phyloP scores from a whole-genome alignment of 2,888 invertebrate genomes.

The Unio pictorum region DNA sequence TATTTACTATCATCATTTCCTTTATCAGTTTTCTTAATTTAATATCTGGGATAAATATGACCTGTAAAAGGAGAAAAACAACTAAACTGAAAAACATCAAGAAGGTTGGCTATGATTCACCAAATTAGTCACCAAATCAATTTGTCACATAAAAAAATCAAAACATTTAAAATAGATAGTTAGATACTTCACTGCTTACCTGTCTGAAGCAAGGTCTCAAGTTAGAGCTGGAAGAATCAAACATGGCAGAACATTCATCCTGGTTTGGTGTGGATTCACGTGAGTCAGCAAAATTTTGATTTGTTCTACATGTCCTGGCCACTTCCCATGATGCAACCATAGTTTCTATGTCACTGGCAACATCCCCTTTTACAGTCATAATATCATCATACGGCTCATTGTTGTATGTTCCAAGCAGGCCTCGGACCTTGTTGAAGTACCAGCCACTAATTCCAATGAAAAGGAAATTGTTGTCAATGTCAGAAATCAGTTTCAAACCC shows the following conservation, averaged over 20 bases:
- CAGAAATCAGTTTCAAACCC: slow-evolving; percentile 67
- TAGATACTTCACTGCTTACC: slow-evolving; percentile 66
- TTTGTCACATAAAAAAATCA: too few species aligned
- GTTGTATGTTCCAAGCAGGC: slow-evolving; percentile 91
- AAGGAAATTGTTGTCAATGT: slow-evolving; percentile 33
- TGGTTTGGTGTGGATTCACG: slow-evolving; percentile 57
- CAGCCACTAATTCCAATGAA: slow-evolving; percentile 81
- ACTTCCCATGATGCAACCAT: slow-evolving; percentile 83
- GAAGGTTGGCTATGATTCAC: too few species aligned
- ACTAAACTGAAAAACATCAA: too few species aligned
- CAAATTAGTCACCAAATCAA: too few species aligned
- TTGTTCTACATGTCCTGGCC: slow-evolving; percentile 39
- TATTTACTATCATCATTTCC: too few species aligned
- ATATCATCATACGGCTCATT: slow-evolving; percentile 90
- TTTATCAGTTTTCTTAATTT: too few species aligned
- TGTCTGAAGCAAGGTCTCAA: slow-evolving; percentile 75
- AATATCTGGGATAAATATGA: too few species aligned
- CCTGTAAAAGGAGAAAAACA: too few species aligned
- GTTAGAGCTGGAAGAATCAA: slow-evolving; percentile 77
- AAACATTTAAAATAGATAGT: too few species aligned
- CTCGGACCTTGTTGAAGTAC: slow-evolving; percentile 91
- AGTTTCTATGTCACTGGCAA: slow-evolving; percentile 76
- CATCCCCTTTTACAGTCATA: slow-evolving; percentile 77
- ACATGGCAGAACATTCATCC: slow-evolving; percentile 80
- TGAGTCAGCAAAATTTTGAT: slow-evolving; percentile 37